A percentile compares a stretch with the other conserved stretches of the same genome.
These are phyloP conservation scores for Calliopum simillimum DNA, from an alignment of 2,888 invertebrate genomes.

Conservation along the genomic window DNA sequence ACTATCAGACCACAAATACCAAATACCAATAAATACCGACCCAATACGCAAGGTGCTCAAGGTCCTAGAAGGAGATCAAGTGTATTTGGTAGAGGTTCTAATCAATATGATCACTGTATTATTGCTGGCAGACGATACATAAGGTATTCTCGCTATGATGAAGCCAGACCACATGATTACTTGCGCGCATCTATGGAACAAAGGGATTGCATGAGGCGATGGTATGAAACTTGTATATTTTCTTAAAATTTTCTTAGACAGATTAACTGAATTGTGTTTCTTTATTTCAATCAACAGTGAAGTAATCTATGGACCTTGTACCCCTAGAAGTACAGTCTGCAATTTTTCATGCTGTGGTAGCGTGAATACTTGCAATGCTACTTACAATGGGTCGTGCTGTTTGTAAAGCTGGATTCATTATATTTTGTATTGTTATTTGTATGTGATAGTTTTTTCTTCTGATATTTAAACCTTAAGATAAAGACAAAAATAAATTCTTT, in stretches of 20 bases:
- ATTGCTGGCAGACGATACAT: no score
- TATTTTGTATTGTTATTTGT: neutral
- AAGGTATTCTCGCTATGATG: constrained; percentile 46
- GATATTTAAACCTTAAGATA: neutral
- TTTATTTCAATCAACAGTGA: neutral
- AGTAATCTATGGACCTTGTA: neutral
- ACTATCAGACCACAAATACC: neutral
- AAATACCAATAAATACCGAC: neutral
- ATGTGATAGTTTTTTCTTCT: neutral
- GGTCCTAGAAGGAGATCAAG: no score
- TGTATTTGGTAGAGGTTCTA: no score
- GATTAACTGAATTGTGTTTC: neutral
- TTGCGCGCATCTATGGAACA: constrained; percentile 56
- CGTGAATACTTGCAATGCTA: constrained; percentile 13
- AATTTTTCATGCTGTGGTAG: constrained; percentile 2
- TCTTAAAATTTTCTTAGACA: no score
- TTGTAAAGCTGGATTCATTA: neutral
- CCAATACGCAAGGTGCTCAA: neutral
- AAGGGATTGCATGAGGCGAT: constrained; percentile 51
- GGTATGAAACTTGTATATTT: constrained; percentile 42
- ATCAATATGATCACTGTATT: neutral
- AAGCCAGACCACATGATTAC: constrained; percentile 52
- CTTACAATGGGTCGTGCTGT: neutral
- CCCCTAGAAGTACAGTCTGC: neutral
- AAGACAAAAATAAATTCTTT: constrained; percentile 6